Percentiles rank a stretch among this genome's conserved stretches.
These are phyloP conservation scores for Rhagonycha lutea DNA, from an alignment of 2,888 invertebrate species.

Conservation along the genomic window DNA sequence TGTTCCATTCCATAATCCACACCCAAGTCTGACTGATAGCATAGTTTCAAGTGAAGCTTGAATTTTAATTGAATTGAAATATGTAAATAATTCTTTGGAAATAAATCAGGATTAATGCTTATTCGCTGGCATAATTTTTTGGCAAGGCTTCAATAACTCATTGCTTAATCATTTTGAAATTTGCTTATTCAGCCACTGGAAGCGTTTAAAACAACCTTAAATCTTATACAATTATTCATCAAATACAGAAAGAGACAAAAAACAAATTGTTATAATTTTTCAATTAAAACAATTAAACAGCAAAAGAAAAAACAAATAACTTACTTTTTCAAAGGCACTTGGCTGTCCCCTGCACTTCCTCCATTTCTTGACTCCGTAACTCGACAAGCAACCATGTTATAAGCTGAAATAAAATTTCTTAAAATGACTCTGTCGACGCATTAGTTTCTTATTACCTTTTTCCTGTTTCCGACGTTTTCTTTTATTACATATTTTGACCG, in stretches of 20 bases:
- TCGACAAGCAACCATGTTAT: slow-evolving; percentile 97
- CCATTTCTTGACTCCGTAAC: slow-evolving; percentile 93
- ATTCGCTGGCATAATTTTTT: background rate
- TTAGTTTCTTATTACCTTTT: slow-evolving; percentile 72
- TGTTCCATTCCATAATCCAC: no score
- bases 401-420: slow-evolving; percentile 73
- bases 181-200: background rate
- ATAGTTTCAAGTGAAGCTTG: no score
- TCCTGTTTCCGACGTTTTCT: slow-evolving; percentile 95
- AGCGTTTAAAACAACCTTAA: background rate
- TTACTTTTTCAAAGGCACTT: slow-evolving; percentile 99
- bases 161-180: background rate
- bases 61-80: background rate
- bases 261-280: slow-evolving; percentile 4
- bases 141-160: background rate
- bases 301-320: slow-evolving; percentile 51
- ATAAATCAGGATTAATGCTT: background rate
- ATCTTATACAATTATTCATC: background rate
- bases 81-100: background rate
- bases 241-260: background rate
- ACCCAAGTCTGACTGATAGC: no score
- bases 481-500: slow-evolving; percentile 97
- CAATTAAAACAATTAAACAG: background rate
- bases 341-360: slow-evolving; percentile 79
- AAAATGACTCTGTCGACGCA: background rate